A percentile compares a stretch with the other conserved stretches of the same genome.
Evolutionary conservation across 2,888 invertebrate genomes (phyloP).

Genomic region (Brachynemurus nebulosus): DNA sequence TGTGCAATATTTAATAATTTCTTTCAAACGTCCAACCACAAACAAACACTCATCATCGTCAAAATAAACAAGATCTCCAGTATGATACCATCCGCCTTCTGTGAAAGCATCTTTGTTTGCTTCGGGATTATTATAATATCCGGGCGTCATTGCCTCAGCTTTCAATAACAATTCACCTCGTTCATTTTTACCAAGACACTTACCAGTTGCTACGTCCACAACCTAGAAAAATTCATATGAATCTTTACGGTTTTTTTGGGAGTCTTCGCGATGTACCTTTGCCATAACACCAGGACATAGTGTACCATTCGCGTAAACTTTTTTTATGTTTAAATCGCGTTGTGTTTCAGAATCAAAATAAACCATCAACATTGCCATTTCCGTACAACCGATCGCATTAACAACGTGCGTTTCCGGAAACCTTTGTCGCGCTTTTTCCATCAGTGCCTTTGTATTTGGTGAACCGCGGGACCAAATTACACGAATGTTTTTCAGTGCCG

Average conservation of each 20-base stretch:
- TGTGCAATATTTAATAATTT: background rate
- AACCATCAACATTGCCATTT: slow-evolving; percentile 1
- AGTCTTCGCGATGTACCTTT: too few relatives aligned
- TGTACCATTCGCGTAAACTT: background rate
- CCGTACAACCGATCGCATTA: background rate
- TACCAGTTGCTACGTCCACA: background rate
- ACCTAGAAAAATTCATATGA: too few relatives aligned
- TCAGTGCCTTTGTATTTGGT: background rate
- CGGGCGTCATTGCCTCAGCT: background rate
- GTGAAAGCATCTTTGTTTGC: background rate
- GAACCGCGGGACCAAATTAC: background rate
- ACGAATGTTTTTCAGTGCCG: background rate
- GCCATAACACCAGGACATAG: background rate
- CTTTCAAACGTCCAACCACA: background rate
- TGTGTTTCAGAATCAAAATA: background rate
- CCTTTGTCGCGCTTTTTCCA: background rate
- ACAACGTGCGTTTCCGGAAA: background rate
- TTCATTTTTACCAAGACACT: background rate
- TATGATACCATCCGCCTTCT: background rate
- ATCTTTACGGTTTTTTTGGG: too few relatives aligned
- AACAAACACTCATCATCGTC: slow-evolving; percentile 2
- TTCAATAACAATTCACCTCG: slow-evolving; percentile 2
- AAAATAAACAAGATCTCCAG: background rate
- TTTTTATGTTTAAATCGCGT: background rate
- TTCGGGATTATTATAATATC: background rate